Evolutionary conservation across 2,113 vertebrate species (phyloP), one percentile per base, ranked within the genome.

Genomic region (Promerops cafer): DNA sequence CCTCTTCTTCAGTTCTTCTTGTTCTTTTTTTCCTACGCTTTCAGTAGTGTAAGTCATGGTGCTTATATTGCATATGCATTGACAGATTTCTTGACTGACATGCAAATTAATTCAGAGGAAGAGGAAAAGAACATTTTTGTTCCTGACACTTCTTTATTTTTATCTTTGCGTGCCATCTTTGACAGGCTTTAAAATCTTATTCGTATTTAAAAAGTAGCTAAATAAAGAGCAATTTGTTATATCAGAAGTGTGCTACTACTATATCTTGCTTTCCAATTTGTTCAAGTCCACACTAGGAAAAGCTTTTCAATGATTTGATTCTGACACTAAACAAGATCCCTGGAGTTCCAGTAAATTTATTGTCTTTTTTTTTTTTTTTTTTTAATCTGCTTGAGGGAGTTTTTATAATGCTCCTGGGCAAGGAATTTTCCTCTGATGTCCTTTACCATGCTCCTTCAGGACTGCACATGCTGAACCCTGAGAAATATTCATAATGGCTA

Each of bases 31-130:
- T 64, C 76, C 72, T 97, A 57, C 8, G 44, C 97, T 97, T 97
- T 97, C 94, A 97, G 95, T 85, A 95, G 93, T 96, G 96, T 98
- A 98, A 97, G 94, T 94, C 86, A 90, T 96, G 97, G 89, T 97
- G 97, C 86, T 98, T 98, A 97, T 94, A 95, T 90, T 95, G 95
- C 93, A 96, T 94, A 95, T 96, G 96, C 94, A 95, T 93, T 97
- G 97, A 97, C 98, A 98, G 97, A 96, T 97, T 97, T 97, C 93
- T 98, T 98, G 97, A 98, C 95, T 98, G 98, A 97, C 90, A 75
- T 97, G 96, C 93, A 96, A 97, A 98, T 98, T 98, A 97, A 98
- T 97, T 98, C 98, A 97, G 88, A 94, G 90, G 79, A 96, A 97
- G 96, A 95, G 86, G 95, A 97, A 97, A 98, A 97, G 97, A 97